These are phyloP conservation scores for Zonitis immaculata DNA, from an alignment of 2,888 invertebrate species.

Conservation along the genomic window DNA sequence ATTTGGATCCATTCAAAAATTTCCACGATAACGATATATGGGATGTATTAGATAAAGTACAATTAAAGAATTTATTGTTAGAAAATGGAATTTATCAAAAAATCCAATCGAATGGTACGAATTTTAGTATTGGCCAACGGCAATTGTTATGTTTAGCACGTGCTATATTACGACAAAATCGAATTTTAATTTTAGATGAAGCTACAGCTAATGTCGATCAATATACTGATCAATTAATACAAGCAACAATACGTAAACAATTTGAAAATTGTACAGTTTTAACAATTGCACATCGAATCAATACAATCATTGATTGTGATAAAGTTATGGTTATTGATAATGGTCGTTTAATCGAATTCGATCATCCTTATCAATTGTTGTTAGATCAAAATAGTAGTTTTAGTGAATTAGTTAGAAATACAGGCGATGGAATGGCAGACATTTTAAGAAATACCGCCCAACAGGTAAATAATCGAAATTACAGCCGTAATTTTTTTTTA, in stretches of 20 bases:
- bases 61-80: conserved; percentile 54
- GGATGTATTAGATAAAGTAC: conserved; percentile 79
- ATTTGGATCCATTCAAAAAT: conserved; percentile 84
- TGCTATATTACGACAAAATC: conserved; percentile 52
- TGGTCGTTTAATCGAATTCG: conserved; percentile 43
- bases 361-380: conserved; percentile 29
- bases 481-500: no score
- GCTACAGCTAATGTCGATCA: conserved; percentile 57
- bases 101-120: not conserved
- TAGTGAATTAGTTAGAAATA: no score
- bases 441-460: no score
- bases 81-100: not conserved
- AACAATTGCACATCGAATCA: conserved; percentile 46
- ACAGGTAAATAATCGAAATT: no score
- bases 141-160: conserved; percentile 56
- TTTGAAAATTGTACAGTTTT: conserved; percentile 54
- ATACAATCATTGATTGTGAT: conserved; percentile 57
- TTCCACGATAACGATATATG: conserved; percentile 75
- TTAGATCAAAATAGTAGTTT: no score
- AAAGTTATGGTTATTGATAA: conserved; percentile 53
- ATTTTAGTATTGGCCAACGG: conserved; percentile 51
- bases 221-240: conserved; percentile 53
- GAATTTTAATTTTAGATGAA: conserved; percentile 54
- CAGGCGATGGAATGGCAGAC: no score
- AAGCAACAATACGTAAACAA: conserved; percentile 51